A percentile compares a stretch with the other conserved stretches of the same genome.
phyloP scores from a whole-genome alignment of 2,888 invertebrate species.

The Drosophila ezoana region DNA sequence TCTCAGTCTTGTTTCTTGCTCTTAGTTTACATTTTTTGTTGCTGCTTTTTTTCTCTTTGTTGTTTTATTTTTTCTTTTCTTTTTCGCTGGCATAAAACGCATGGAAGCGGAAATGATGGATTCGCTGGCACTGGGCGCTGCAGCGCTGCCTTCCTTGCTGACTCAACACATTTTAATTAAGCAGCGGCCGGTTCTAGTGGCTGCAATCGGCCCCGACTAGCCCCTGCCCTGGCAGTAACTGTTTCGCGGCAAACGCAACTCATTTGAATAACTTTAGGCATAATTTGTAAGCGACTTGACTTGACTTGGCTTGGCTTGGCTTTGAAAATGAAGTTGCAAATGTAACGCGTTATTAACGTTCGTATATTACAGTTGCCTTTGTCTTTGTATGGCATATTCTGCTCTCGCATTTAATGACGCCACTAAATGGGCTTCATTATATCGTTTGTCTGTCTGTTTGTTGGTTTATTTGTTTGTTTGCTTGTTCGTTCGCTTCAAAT shows the following conservation, averaged over 20 bases:
- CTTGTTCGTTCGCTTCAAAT: constrained; percentile 48
- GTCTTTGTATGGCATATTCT: constrained; percentile 44
- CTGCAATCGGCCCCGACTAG: constrained; percentile 55
- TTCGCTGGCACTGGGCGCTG: constrained; percentile 74
- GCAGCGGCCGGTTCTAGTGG: constrained; percentile 76
- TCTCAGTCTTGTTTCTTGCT: constrained; percentile 55
- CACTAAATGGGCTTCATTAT: constrained; percentile 81
- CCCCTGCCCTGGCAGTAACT: constrained; percentile 42
- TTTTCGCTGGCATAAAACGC: constrained; percentile 74
- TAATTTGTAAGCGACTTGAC: constrained; percentile 74
- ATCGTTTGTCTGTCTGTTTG: constrained; percentile 65
- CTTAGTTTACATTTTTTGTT: constrained; percentile 1
- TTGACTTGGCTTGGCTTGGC: constrained; percentile 12
- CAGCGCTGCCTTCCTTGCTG: constrained; percentile 45
- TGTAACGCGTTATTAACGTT: constrained; percentile 82
- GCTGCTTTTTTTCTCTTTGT: neutral
- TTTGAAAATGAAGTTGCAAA: constrained; percentile 75
- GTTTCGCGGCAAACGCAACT: constrained; percentile 64
- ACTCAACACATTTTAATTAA: constrained; percentile 81
- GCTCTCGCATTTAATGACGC: constrained; percentile 74
- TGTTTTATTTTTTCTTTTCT: constrained; percentile 23
- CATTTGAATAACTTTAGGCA: constrained; percentile 80
- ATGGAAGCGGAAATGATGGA: constrained; percentile 85
- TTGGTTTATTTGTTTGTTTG: constrained; percentile 45
- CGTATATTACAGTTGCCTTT: constrained; percentile 69